Conservation (phyloP, 2,113 vertebrate species). For the Seriola rivoliana region DNA sequence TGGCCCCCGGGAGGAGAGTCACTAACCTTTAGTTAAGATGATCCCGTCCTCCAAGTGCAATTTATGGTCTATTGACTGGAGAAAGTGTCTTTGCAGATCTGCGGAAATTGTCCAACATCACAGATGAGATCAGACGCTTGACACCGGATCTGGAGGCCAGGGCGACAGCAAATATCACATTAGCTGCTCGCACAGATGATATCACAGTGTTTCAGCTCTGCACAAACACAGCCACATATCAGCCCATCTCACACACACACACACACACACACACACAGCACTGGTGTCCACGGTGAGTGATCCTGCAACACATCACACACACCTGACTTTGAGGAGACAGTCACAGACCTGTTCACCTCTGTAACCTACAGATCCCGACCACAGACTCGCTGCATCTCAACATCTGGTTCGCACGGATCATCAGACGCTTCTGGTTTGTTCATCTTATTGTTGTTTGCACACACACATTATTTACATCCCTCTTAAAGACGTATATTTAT, state of each 20-base stretch:
- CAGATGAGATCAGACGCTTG: conserved; percentile 96
- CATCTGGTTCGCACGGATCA: no score
- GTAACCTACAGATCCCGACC: no score
- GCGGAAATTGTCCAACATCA: conserved; percentile 98
- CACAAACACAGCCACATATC: conserved; percentile 87
- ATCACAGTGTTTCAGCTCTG: conserved; percentile 86
- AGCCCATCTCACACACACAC: conserved; percentile 75
- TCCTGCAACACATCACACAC: conserved; percentile 3
- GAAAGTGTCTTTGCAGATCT: conserved; percentile 92
- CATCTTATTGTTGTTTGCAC: no score
- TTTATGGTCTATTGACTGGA: conserved; percentile 98
- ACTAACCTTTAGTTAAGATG: conserved; percentile 92
- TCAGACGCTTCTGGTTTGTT: no score
- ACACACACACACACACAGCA: conserved; percentile 26
- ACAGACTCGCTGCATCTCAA: no score
- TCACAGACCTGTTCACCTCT: no score
- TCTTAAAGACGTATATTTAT: no score
- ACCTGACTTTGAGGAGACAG: no score
- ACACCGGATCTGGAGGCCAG: conserved; percentile 84
- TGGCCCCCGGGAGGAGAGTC: conserved; percentile 85
- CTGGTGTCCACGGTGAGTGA: no score
- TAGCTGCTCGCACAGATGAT: conserved; percentile 89
- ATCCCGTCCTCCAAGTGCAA: conserved; percentile 92
- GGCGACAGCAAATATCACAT: conserved; percentile 89
- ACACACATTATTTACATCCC: no score